These are phyloP conservation scores for Argentina silus DNA, from an alignment of 2,797 vertebrate genomes.

Conservation along the genomic window DNA sequence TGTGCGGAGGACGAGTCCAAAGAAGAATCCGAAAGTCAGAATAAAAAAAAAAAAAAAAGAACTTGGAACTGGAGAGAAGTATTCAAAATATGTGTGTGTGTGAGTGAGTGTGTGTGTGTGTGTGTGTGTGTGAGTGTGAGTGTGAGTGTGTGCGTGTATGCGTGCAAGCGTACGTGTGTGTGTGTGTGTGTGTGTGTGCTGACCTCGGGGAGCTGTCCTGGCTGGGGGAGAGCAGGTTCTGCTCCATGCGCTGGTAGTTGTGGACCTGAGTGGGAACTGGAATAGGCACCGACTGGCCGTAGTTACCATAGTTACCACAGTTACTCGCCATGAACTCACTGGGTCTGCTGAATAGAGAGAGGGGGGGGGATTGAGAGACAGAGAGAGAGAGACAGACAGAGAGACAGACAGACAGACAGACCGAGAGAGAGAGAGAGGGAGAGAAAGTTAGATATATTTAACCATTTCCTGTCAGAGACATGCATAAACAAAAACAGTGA, in stretches of 20 bases:
- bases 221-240: constrained; percentile 86
- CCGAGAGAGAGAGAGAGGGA: too few relatives aligned
- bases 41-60: too few relatives aligned
- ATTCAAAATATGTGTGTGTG: background rate
- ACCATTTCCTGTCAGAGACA: background rate
- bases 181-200: constrained; percentile 46
- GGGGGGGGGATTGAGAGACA: constrained; percentile 39
- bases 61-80: too few relatives aligned
- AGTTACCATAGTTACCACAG: constrained; percentile 71
- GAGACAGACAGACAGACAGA: too few relatives aligned
- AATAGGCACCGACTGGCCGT: constrained; percentile 89
- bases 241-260: constrained; percentile 95
- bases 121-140: too few relatives aligned
- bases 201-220: constrained; percentile 84
- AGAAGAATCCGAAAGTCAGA: too few relatives aligned
- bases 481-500: background rate
- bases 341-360: constrained; percentile 72
- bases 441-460: background rate
- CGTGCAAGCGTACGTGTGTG: background rate
- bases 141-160: too few relatives aligned
- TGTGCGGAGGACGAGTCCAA: constrained; percentile 52
- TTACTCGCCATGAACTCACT: constrained; percentile 81
- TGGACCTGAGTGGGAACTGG: constrained; percentile 95
- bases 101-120: background rate
- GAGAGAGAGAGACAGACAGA: constrained; percentile 31